A percentile compares a stretch with the other conserved stretches of the same genome.
Conservation (phyloP, 1,140 invertebrate genomes). For the Lanistes nyassanus region DNA sequence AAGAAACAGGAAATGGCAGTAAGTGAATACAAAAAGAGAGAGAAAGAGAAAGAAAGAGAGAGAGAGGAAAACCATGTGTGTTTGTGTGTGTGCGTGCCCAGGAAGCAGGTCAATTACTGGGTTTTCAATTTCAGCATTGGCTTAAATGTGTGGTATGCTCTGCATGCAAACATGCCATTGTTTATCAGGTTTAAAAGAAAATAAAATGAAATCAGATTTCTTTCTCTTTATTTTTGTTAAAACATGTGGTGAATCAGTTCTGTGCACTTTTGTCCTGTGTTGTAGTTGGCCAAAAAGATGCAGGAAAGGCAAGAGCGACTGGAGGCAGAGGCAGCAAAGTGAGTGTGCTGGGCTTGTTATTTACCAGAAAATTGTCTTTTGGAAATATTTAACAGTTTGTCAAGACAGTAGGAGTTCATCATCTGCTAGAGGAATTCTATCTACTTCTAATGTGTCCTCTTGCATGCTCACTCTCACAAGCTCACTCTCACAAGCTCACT, state of each 20-base stretch:
- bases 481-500: too few relatives aligned
- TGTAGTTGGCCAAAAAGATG: conserved; percentile 59
- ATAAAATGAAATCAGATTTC: not conserved
- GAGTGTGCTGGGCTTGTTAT: conserved; percentile 14
- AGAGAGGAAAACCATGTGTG: not conserved
- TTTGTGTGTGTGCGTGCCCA: too few relatives aligned
- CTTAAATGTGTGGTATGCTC: too few relatives aligned
- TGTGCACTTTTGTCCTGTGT: conserved; percentile 8
- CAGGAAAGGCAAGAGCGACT: conserved; percentile 58
- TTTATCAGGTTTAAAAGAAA: too few relatives aligned
- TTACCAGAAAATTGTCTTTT: not conserved
- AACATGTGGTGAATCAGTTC: not conserved
- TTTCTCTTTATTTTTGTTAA: not conserved
- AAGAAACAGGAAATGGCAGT: conserved; percentile 58
- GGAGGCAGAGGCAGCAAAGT: conserved; percentile 58
- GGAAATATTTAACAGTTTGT: conserved; percentile 7
- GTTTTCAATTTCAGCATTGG: too few relatives aligned
- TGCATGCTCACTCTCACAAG: too few relatives aligned
- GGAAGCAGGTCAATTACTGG: too few relatives aligned
- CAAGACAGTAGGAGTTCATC: not conserved
- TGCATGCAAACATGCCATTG: too few relatives aligned
- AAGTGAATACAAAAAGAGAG: too few relatives aligned
- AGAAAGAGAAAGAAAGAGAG: too few relatives aligned
- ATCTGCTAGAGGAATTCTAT: too few relatives aligned
- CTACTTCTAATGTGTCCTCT: too few relatives aligned